These are phyloP conservation scores for Phalacrocorax aristotelis DNA, from an alignment of 2,113 vertebrate genomes.

Conservation along the genomic window DNA sequence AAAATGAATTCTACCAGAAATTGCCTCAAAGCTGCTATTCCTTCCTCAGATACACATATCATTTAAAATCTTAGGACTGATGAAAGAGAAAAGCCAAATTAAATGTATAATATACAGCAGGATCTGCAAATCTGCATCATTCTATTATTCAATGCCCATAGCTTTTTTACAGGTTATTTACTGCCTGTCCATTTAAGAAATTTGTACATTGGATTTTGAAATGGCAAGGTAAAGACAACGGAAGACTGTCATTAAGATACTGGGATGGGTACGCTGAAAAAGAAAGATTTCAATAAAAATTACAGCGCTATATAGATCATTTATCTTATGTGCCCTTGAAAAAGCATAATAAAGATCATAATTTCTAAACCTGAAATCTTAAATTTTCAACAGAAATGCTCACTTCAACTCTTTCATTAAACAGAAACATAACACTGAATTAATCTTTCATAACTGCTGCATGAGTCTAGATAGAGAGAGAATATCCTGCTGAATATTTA, in stretches of 20 bases:
- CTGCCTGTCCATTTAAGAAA: background rate
- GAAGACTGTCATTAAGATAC: background rate
- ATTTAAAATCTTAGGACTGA: background rate
- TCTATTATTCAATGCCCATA: background rate
- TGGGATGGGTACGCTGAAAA: background rate
- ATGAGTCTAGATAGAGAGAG: background rate
- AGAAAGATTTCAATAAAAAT: background rate
- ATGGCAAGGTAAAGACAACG: background rate
- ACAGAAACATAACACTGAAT: slow-evolving; percentile 23
- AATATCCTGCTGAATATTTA: slow-evolving; percentile 35
- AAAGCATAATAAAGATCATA: background rate
- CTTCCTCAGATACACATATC: background rate
- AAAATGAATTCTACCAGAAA: background rate
- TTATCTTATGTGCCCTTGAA: background rate
- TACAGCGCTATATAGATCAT: background rate
- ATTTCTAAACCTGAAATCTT: background rate
- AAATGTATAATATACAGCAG: background rate
- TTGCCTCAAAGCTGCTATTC: background rate
- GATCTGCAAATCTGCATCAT: background rate
- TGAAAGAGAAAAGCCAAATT: background rate
- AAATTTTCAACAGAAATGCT: slow-evolving; percentile 12
- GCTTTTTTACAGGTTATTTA: background rate
- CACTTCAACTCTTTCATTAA: slow-evolving; percentile 24
- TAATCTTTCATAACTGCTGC: slow-evolving; percentile 41
- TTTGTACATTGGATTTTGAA: background rate